Percentiles rank a stretch among this genome's conserved stretches.
These are phyloP conservation scores for Anoplophora glabripennis DNA, from an alignment of 1,140 invertebrate genomes.

Conservation along the genomic window DNA sequence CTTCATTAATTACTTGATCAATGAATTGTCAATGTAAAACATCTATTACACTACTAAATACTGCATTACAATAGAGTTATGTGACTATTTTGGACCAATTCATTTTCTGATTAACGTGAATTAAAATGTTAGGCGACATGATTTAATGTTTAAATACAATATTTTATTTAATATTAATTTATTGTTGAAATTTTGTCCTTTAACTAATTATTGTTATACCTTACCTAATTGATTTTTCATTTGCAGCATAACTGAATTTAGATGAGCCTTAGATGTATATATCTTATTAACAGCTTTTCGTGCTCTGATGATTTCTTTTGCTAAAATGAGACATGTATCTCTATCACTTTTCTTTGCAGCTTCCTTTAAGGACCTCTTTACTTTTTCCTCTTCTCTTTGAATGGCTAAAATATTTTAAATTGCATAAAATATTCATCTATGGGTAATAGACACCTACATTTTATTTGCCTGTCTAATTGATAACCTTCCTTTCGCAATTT, in stretches of 20 bases:
- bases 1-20: too few relatives aligned
- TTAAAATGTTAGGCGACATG: too few relatives aligned
- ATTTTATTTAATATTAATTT: too few relatives aligned
- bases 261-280: slow-evolving; percentile 93
- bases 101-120: too few relatives aligned
- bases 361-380: slow-evolving; percentile 90
- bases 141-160: too few relatives aligned
- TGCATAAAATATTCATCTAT: background rate
- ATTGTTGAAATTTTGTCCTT: too few relatives aligned
- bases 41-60: too few relatives aligned
- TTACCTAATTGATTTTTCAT: slow-evolving; percentile 97
- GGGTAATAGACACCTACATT: slow-evolving; percentile 55
- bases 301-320: slow-evolving; percentile 92
- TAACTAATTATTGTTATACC: slow-evolving; percentile 17
- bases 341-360: slow-evolving; percentile 95
- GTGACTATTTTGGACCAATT: too few relatives aligned
- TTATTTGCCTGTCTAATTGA: slow-evolving; percentile 89
- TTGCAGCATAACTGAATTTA: slow-evolving; percentile 94
- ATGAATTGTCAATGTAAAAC: too few relatives aligned
- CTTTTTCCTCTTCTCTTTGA: slow-evolving; percentile 95
- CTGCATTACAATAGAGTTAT: too few relatives aligned
- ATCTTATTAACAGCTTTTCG: slow-evolving; percentile 88
- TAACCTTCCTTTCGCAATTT: slow-evolving; percentile 92
- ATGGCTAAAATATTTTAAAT: slow-evolving; percentile 63
- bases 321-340: slow-evolving; percentile 90